A percentile compares a stretch with the other conserved stretches of the same genome.
Evolutionary conservation across 1,140 invertebrate species (phyloP).

Genomic region (Leptonema lineaticorne): DNA sequence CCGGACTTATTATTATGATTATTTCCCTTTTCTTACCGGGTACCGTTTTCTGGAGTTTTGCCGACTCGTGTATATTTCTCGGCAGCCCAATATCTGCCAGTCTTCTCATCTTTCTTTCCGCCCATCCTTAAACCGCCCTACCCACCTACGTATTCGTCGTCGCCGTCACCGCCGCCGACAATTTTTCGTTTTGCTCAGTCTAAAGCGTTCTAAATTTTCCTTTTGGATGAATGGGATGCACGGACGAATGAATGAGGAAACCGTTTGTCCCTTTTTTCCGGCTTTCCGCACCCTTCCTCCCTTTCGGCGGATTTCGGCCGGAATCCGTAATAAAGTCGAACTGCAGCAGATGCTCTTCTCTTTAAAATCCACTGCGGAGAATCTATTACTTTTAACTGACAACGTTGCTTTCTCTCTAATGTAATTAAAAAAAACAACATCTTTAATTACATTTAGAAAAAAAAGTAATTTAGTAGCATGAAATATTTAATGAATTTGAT

Average conservation of each 20-base stretch:
- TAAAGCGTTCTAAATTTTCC: no score
- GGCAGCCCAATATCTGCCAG: no score
- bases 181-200: no score
- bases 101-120: neutral
- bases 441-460: no score
- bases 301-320: neutral
- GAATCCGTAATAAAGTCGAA: neutral
- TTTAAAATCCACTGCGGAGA: neutral
- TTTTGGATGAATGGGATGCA: conserved; percentile 6
- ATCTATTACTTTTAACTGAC: no score
- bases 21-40: conserved; percentile 36
- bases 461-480: no score
- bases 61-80: neutral
- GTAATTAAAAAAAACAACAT: neutral
- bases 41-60: neutral
- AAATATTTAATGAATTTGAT: no score
- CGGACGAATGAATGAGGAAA: conserved; percentile 1
- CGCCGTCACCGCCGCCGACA: no score
- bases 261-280: neutral
- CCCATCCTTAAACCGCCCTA: neutral
- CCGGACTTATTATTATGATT: conserved; percentile 38
- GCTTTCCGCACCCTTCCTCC: neutral
- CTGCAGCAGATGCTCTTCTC: conserved; percentile 4
- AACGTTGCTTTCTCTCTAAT: neutral
- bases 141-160: no score